phyloP scores from a whole-genome alignment of 2,888 invertebrate genomes.

The Agrochola lota region DNA sequence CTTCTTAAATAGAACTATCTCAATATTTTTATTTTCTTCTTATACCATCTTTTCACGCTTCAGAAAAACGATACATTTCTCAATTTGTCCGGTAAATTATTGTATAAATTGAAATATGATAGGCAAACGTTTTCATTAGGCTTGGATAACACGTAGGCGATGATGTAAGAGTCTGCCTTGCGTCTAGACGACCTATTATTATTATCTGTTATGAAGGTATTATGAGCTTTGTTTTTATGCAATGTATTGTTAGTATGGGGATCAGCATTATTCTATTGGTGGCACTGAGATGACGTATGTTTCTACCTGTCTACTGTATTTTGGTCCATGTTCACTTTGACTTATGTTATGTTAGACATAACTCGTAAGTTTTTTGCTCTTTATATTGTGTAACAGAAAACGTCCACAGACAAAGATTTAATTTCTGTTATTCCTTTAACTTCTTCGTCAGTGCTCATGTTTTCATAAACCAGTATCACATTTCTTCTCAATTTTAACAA shows the following conservation, averaged over 20 bases:
- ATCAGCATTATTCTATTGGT: not conserved
- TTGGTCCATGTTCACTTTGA: not conserved
- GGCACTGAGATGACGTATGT: not conserved
- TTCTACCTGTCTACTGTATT: not conserved
- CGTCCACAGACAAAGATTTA: not conserved
- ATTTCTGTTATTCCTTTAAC: not conserved
- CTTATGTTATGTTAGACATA: not conserved
- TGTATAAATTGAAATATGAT: conserved; percentile 43
- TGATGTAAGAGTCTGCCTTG: conserved; percentile 44
- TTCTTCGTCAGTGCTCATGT: not conserved
- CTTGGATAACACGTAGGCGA: conserved; percentile 24
- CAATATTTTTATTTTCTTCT: conserved; percentile 8
- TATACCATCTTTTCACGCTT: not conserved
- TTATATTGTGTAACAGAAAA: not conserved
- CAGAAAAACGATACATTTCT: conserved; percentile 34
- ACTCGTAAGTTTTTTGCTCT: not conserved
- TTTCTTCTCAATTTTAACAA: not conserved
- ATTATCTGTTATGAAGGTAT: conserved; percentile 24
- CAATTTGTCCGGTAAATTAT: conserved; percentile 38
- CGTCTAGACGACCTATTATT: conserved; percentile 60
- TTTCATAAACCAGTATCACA: not conserved
- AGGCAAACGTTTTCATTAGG: conserved; percentile 38
- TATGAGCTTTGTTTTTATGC: conserved; percentile 25
- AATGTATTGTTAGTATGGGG: conserved; percentile 12
- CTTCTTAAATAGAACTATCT: conserved; percentile 6